Percentiles rank a stretch among this genome's conserved stretches.
Conservation (phyloP, 2,888 invertebrate species). For the Melanchra persicariae region DNA sequence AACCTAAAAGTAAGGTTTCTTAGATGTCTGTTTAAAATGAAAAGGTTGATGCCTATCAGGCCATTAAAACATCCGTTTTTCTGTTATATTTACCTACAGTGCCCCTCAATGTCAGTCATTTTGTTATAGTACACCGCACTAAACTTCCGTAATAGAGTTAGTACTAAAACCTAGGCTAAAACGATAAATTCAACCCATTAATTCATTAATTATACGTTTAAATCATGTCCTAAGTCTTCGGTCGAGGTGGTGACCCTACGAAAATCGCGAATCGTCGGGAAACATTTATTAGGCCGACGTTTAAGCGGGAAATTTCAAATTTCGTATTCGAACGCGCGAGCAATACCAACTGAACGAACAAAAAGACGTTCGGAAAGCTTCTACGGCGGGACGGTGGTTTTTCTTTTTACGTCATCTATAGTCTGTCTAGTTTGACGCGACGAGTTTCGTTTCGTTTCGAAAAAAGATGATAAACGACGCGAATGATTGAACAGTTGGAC, state of each 20-base stretch:
- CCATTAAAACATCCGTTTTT: conserved; percentile 43
- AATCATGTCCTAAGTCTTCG: conserved; percentile 41
- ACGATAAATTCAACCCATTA: conserved; percentile 28
- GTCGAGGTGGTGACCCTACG: conserved; percentile 56
- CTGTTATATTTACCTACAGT: conserved; percentile 50
- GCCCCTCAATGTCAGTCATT: conserved; percentile 61
- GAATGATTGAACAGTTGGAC: conserved; percentile 88
- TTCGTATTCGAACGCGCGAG: conserved; percentile 78
- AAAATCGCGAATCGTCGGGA: conserved; percentile 59
- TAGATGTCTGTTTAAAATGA: conserved; percentile 8
- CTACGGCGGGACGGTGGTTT: conserved; percentile 79
- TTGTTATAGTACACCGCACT: conserved; percentile 48
- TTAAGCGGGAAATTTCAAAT: conserved; percentile 78
- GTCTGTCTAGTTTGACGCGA: conserved; percentile 85
- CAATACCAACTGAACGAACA: conserved; percentile 83
- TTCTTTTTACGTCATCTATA: conserved; percentile 87
- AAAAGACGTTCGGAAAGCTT: conserved; percentile 88
- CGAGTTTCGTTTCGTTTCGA: conserved; percentile 82
- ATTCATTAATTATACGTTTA: conserved; percentile 27
- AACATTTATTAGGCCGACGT: conserved; percentile 72
- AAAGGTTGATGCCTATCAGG: conserved; percentile 18
- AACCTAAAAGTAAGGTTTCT: neutral
- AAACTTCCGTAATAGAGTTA: conserved; percentile 46
- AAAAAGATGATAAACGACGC: conserved; percentile 87
- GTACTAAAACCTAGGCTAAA: conserved; percentile 23